Percentiles rank a stretch among this genome's conserved stretches.
These are phyloP conservation scores for Bicyclus anynana DNA, from an alignment of 1,140 invertebrate species.

Conservation along the genomic window DNA sequence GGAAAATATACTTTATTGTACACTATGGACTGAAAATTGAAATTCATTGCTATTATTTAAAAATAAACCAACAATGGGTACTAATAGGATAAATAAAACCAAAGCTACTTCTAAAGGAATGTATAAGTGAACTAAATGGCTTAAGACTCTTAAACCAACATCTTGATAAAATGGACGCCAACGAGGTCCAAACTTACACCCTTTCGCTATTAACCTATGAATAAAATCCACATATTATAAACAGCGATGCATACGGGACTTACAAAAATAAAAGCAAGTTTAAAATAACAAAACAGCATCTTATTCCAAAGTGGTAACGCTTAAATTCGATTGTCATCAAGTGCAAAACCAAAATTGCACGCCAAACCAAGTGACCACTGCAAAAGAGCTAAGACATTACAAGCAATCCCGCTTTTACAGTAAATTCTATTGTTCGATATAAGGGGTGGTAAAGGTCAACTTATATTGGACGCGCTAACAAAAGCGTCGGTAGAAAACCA, in stretches of 20 bases:
- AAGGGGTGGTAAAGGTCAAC: conserved; percentile 30
- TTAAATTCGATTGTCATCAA: conserved; percentile 13
- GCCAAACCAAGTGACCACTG: conserved; percentile 28
- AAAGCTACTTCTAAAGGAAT: too few species aligned
- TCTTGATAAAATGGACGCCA: conserved; percentile 22
- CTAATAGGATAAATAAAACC: neutral
- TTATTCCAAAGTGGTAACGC: conserved; percentile 17
- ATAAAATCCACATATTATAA: conserved; percentile 41
- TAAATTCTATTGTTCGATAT: conserved; percentile 9
- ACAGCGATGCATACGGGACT: conserved; percentile 36
- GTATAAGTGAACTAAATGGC: neutral
- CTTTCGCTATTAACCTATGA: conserved; percentile 46
- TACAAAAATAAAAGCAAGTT: conserved; percentile 27
- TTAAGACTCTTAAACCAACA: conserved; percentile 6
- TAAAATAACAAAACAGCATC: conserved; percentile 12
- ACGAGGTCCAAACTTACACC: conserved; percentile 33
- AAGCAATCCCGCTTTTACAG: conserved; percentile 20
- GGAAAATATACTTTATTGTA: too few species aligned
- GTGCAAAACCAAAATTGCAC: conserved; percentile 33
- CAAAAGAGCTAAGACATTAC: conserved; percentile 25
- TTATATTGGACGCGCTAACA: conserved; percentile 36
- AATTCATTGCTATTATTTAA: too few species aligned
- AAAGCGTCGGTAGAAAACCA: conserved; percentile 61
- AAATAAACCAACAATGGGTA: too few species aligned
- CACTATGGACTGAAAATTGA: too few species aligned